These are phyloP conservation scores for Exephanes ischioxanthus DNA, from an alignment of 2,888 invertebrate species.

Conservation along the genomic window DNA sequence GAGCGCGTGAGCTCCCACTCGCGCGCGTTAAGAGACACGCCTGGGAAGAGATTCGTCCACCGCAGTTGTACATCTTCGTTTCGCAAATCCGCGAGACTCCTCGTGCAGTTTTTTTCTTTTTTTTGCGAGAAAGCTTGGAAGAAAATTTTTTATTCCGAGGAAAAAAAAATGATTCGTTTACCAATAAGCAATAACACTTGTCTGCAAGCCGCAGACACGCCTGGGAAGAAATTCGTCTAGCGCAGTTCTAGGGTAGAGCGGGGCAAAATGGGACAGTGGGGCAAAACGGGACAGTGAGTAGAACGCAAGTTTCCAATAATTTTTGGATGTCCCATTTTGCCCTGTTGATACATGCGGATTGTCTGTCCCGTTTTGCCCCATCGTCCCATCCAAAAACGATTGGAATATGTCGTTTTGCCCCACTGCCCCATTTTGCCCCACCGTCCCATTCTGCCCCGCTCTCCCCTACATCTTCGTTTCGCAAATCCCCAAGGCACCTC, in stretches of 20 bases:
- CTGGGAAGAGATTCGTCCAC: conserved; percentile 29
- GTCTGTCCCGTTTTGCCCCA: too few relatives aligned
- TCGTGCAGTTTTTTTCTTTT: conserved; percentile 4
- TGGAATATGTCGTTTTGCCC: too few relatives aligned
- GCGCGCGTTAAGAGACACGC: conserved; percentile 31
- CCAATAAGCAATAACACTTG: not conserved
- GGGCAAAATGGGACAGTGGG: too few relatives aligned
- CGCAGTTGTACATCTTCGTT: conserved; percentile 60
- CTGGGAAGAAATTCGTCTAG: too few relatives aligned
- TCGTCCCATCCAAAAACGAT: too few relatives aligned
- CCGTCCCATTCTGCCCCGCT: too few relatives aligned
- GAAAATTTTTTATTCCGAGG: not conserved
- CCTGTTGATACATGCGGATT: too few relatives aligned
- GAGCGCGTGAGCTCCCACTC: conserved; percentile 48
- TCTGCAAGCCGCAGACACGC: not conserved
- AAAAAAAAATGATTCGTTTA: not conserved
- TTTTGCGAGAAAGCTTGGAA: not conserved
- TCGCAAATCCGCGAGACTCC: conserved; percentile 45
- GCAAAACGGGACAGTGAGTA: too few relatives aligned
- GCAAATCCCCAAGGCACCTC: conserved; percentile 43
- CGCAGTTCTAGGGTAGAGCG: too few relatives aligned
- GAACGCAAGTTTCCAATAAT: too few relatives aligned
- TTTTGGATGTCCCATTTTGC: too few relatives aligned
- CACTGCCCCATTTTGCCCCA: too few relatives aligned
- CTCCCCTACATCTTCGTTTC: conserved; percentile 56